Conservation (phyloP, 2,888 invertebrate species). For the Coleophora deauratella region DNA sequence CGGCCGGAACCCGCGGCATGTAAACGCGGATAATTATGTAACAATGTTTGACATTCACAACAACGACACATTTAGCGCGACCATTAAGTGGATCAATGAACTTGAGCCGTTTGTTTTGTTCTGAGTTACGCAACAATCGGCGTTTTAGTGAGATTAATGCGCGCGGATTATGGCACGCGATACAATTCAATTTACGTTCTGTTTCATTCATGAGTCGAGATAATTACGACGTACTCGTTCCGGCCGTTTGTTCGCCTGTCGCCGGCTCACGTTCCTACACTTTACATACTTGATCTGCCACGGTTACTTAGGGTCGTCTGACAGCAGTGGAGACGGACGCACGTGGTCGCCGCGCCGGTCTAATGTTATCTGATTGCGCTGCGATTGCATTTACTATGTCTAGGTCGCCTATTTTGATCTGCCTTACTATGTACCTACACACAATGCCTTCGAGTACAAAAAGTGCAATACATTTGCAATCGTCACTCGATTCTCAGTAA, state of each 20-base stretch:
- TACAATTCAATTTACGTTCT: slow-evolving; percentile 71
- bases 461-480: neutral
- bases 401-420: no score
- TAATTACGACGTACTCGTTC: slow-evolving; percentile 61
- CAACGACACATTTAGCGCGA: slow-evolving; percentile 69
- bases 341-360: slow-evolving; percentile 2
- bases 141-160: slow-evolving; percentile 72
- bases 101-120: slow-evolving; percentile 66
- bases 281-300: slow-evolving; percentile 36
- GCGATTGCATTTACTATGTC: neutral
- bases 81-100: slow-evolving; percentile 73
- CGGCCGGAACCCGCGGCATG: slow-evolving; percentile 29
- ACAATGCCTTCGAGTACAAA: neutral
- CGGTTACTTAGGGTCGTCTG: slow-evolving; percentile 14
- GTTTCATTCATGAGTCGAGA: slow-evolving; percentile 70
- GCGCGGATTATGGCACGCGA: slow-evolving; percentile 73
- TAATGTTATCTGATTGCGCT: neutral
- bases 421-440: neutral
- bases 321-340: slow-evolving; percentile 7
- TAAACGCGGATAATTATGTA: slow-evolving; percentile 61
- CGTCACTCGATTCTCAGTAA: neutral
- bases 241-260: slow-evolving; percentile 52
- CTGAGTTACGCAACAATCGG: slow-evolving; percentile 65
- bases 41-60: slow-evolving; percentile 69
- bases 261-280: slow-evolving; percentile 28